Percentiles rank a stretch among this genome's conserved stretches.
Evolutionary conservation across 2,113 vertebrate genomes (phyloP).

Genomic region (Otolemur garnettii): DNA sequence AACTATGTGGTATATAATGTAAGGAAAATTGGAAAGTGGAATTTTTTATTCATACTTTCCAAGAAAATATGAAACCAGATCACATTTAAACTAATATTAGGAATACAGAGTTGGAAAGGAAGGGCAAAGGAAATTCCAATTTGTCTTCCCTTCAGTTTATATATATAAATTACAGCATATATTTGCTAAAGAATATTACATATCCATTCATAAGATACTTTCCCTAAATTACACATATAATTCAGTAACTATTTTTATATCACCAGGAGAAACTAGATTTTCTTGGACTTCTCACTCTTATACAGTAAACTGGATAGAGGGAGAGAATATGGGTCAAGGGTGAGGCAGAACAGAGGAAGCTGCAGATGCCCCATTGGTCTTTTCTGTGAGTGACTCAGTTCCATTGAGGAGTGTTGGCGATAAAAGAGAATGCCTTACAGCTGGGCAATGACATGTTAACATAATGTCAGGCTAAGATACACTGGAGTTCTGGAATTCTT

Average conservation of each 20-base stretch:
- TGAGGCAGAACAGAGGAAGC: not conserved
- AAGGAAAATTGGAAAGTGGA: slow-evolving; percentile 51
- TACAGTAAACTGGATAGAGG: not conserved
- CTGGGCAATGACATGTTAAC: not conserved
- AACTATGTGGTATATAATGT: slow-evolving; percentile 25
- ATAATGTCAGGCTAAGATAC: not conserved
- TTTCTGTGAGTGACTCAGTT: not conserved
- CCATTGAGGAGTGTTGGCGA: not conserved
- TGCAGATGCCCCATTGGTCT: not conserved
- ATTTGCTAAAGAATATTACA: not conserved
- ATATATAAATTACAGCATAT: not conserved
- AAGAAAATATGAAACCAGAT: slow-evolving; percentile 61
- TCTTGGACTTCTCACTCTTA: not conserved
- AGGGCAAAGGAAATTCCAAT: slow-evolving; percentile 1
- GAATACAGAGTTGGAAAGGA: slow-evolving; percentile 15
- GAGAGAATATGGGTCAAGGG: not conserved
- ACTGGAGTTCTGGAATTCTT: not conserved
- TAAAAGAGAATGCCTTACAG: not conserved
- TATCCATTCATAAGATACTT: not conserved
- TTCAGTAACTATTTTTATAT: slow-evolving; percentile 36
- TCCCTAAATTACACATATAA: not conserved
- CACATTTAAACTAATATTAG: slow-evolving; percentile 44
- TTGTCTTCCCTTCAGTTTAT: not conserved
- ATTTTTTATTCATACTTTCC: slow-evolving; percentile 50
- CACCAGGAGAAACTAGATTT: not conserved